A percentile compares a stretch with the other conserved stretches of the same genome.
Conservation (phyloP, 2,797 vertebrate species). For the Sciurus carolinensis region DNA sequence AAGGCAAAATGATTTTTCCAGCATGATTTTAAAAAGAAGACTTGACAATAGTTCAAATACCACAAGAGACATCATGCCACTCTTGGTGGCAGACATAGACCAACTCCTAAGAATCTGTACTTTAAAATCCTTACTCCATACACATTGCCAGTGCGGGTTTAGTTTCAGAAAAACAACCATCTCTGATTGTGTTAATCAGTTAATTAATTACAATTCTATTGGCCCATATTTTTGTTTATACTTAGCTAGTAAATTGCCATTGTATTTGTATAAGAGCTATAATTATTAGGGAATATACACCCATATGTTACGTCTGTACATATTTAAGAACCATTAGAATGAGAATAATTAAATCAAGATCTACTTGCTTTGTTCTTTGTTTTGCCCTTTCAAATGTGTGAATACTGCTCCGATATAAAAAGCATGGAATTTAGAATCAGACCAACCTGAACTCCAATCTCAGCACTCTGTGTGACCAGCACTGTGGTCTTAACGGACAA, state of each 20-base stretch:
- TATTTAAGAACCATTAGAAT: slow-evolving; percentile 59
- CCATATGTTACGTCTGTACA: background rate
- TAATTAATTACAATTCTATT: slow-evolving; percentile 50
- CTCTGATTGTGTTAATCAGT: background rate
- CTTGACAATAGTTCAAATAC: background rate
- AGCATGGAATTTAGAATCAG: background rate
- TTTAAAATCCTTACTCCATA: background rate
- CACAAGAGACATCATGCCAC: background rate
- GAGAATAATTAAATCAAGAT: slow-evolving; percentile 48
- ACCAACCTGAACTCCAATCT: background rate
- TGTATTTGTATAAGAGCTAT: background rate
- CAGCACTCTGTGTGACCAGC: background rate
- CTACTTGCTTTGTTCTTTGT: background rate
- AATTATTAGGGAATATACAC: slow-evolving; percentile 34
- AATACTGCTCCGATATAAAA: background rate
- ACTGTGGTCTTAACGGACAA: background rate
- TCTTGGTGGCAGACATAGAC: too few relatives aligned
- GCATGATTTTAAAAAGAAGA: background rate
- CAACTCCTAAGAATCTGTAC: background rate
- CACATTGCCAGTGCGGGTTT: background rate
- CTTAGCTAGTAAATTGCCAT: slow-evolving; percentile 7
- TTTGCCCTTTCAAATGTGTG: background rate
- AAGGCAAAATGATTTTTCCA: background rate
- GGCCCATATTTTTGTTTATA: slow-evolving; percentile 4
- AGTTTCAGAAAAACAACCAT: background rate